A percentile compares a stretch with the other conserved stretches of the same genome.
phyloP scores from a whole-genome alignment of 2,888 invertebrate species.

The Drosophila quasianomalipes region DNA sequence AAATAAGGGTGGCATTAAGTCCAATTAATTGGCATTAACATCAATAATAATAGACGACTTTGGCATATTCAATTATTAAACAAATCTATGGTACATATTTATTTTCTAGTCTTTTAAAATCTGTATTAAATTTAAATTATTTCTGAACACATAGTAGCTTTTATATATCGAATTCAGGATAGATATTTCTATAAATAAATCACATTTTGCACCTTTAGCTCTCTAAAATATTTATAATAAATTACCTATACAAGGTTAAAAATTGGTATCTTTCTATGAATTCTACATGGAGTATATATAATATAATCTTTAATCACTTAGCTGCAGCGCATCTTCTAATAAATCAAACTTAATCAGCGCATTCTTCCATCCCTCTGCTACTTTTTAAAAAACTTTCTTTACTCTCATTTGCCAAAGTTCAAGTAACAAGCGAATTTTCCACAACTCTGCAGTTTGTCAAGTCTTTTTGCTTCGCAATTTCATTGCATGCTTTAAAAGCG shows the following conservation, averaged over 20 bases:
- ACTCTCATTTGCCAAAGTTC: not conserved
- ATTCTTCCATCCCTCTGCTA: accelerated
- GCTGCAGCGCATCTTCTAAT: not conserved
- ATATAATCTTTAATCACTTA: not conserved
- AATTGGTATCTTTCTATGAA: too few relatives aligned
- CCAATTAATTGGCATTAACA: not conserved
- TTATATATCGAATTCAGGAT: not conserved
- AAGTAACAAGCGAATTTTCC: conserved; percentile 5
- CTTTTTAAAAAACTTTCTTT: not conserved
- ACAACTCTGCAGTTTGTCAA: conserved; percentile 2
- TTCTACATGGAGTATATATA: not conserved
- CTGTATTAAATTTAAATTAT: not conserved
- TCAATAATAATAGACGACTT: not conserved
- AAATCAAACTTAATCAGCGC: not conserved
- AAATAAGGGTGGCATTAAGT: not conserved
- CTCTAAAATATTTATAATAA: too few relatives aligned
- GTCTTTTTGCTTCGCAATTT: conserved; percentile 8
- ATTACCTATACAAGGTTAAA: accelerated
- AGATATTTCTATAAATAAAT: not conserved
- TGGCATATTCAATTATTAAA: not conserved
- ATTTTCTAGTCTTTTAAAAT: not conserved
- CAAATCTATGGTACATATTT: not conserved
- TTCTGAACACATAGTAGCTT: not conserved
- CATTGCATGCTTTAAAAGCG: not conserved
- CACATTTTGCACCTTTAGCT: not conserved